These are phyloP conservation scores for Mustela lutreola DNA, from an alignment of 2,113 vertebrate genomes.

Conservation along the genomic window DNA sequence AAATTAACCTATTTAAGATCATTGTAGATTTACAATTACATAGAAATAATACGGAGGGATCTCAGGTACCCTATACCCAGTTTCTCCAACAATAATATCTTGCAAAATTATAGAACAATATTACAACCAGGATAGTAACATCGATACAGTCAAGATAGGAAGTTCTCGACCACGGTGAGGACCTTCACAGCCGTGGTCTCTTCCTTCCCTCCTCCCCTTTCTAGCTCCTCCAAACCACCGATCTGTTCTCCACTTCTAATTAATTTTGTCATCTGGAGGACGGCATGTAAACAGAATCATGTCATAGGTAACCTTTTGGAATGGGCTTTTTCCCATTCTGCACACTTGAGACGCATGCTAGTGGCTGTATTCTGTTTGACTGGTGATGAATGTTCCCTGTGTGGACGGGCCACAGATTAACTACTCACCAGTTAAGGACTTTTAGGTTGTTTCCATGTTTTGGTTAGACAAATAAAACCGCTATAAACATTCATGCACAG, in stretches of 20 bases:
- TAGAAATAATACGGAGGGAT: background rate
- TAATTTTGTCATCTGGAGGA: background rate
- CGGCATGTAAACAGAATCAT: background rate
- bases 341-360: background rate
- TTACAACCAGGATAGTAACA: background rate
- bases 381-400: background rate
- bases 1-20: background rate
- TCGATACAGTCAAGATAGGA: background rate
- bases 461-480: background rate
- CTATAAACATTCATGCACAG: background rate
- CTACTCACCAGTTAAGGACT: background rate
- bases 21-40: background rate
- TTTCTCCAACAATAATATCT: too few species aligned
- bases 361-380: background rate
- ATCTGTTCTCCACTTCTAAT: background rate
- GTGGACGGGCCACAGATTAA: background rate
- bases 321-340: background rate
- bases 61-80: background rate
- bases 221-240: background rate
- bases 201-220: too few species aligned
- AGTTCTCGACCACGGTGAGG: background rate
- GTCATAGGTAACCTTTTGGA: background rate
- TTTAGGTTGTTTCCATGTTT: background rate
- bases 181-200: too few species aligned
- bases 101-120: background rate